Evolutionary conservation across 2,113 vertebrate genomes (phyloP), one percentile per base, ranked within the genome.

Genomic region (Dinomys branickii): DNA sequence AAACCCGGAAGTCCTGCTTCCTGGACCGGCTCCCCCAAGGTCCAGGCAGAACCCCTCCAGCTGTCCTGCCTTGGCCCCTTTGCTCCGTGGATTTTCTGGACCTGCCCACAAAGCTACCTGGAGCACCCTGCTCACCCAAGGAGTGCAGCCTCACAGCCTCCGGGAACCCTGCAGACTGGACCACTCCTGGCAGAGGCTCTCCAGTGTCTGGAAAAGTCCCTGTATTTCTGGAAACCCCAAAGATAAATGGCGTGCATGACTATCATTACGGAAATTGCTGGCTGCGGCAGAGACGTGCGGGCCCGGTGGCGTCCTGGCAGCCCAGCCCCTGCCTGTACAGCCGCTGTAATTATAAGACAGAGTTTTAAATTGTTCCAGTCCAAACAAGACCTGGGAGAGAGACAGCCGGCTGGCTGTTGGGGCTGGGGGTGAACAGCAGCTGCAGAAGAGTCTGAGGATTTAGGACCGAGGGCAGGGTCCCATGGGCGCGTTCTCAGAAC

Each of bases 201-300:
- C 90, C 2, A 95, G 96, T 86, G 96, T 97, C 97, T 97, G 97
- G 96, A 96, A 97, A 85, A 90, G 50, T 41, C 77, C 92, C 96
- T 97, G 80, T 98, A 96, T 88, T 98, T 98, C 97, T 94, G 89
- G 97, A 98, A 98, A 96, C 98, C 98, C 96, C 98, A 97, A 97
- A 95, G 98, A 98, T 97, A 98, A 98, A 97, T 82, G 85, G 96
- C 78, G 50, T 95, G 97, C 98, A 99, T 98, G 98, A 98, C 98
- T 98, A 95, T 98, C 98, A 98, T 99, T 98, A 98, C 96, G 13
- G 8, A 98, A 98, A 99, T 98, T 98, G 98, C 98, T 94, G 97
- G 97, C 97, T 98, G 71, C 82, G 87, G 92, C 63, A 75, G 94
- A 98, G 98, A 97, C 95, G 94, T 92, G 97, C 97, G 91, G 96